phyloP scores from a whole-genome alignment of 2,888 invertebrate genomes.

The Drosophila diplacantha region DNA sequence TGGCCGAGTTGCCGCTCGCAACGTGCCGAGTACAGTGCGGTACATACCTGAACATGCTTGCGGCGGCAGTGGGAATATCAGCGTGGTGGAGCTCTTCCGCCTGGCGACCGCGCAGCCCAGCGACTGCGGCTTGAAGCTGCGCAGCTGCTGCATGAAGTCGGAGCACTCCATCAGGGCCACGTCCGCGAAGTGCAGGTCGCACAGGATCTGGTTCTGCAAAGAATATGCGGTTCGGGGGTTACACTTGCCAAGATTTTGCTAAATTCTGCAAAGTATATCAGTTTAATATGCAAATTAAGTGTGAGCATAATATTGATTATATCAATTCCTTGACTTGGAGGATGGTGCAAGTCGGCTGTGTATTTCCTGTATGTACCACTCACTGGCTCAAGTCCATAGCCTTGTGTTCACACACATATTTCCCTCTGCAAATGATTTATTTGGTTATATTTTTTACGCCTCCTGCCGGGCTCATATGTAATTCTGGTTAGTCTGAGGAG shows the following conservation, averaged over 20 bases:
- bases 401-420: not conserved
- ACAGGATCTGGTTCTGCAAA: conserved; percentile 91
- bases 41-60: conserved; percentile 93
- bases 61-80: conserved; percentile 95
- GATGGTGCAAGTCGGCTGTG: no score
- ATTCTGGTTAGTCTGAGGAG: no score
- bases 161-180: conserved; percentile 98
- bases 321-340: no score
- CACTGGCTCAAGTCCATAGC: no score
- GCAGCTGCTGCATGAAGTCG: conserved; percentile 97
- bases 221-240: not conserved
- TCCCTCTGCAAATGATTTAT: conserved; percentile 24
- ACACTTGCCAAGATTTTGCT: not conserved
- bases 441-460: not conserved
- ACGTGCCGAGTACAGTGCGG: conserved; percentile 27
- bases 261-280: not conserved
- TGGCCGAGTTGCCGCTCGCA: conserved; percentile 9
- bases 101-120: conserved; percentile 96
- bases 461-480: conserved; percentile 3
- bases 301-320: fast-evolving
- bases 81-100: conserved; percentile 94
- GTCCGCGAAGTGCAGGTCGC: conserved; percentile 97
- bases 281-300: not conserved
- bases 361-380: no score
- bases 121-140: conserved; percentile 96